Percentiles rank a stretch among this genome's conserved stretches.
Conservation (phyloP, 2,113 vertebrate species). For the Oenanthe melanoleuca region DNA sequence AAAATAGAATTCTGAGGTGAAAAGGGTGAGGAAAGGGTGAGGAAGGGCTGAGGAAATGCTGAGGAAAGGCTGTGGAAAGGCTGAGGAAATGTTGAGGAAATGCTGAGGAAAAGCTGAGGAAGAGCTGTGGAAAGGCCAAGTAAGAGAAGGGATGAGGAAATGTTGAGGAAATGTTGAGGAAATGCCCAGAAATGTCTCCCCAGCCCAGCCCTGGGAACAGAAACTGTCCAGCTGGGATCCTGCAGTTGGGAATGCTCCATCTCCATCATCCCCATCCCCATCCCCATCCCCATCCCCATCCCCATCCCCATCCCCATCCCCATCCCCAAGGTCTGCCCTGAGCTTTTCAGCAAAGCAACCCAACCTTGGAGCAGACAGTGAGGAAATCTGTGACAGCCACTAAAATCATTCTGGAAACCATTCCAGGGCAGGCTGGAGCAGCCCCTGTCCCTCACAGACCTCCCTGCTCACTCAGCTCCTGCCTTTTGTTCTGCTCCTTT, state of each 20-base stretch:
- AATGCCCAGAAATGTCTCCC: rapidly evolving
- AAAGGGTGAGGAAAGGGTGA: not conserved
- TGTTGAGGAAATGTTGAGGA: rapidly evolving
- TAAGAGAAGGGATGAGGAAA: not conserved
- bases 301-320: not conserved
- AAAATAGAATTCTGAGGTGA: not conserved
- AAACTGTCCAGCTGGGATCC: not conserved
- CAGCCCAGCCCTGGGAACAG: not conserved
- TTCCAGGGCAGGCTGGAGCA: not conserved
- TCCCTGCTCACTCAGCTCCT: not conserved
- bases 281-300: too few relatives aligned
- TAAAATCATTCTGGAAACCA: not conserved
- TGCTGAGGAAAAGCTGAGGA: rapidly evolving
- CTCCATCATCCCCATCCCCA: too few relatives aligned
- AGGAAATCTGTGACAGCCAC: not conserved
- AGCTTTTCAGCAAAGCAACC: not conserved
- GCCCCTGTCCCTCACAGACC: not conserved
- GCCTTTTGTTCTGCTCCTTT: not conserved
- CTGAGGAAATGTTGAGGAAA: rapidly evolving
- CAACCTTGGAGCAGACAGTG: not conserved
- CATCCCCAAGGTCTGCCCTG: not conserved
- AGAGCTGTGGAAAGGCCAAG: not conserved
- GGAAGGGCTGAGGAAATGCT: rapidly evolving
- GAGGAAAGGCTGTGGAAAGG: rapidly evolving
- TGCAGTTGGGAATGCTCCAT: not conserved